Evolutionary conservation across 2,113 vertebrate species (phyloP), one percentile per base, ranked within the genome.

Genomic region (Panthera uncia): DNA sequence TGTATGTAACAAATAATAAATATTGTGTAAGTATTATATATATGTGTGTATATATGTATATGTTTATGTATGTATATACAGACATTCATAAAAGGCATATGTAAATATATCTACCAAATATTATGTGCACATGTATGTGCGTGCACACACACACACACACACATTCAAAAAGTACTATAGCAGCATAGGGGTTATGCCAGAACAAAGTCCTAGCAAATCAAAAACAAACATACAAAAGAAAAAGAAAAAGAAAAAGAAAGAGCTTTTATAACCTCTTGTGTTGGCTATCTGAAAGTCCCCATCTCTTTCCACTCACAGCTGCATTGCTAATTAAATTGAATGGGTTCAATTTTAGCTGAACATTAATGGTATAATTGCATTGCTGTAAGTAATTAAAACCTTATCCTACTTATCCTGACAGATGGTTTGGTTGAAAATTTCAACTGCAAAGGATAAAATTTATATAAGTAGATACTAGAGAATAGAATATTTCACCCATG

Each of bases 351-450:
- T 98, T 98, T 97, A 97, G 95, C 96, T 98, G 95, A 98, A 96
- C 98, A 98, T 98, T 98, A 98, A 98, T 98, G 96, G 95, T 94
- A 93, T 98, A 98, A 98, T 98, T 98, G 97, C 97, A 98, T 98
- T 97, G 97, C 97, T 98, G 96, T 97, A 98, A 98, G 97, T 98
- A 98, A 98, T 98, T 98, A 98, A 98, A 98, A 98, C 97, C 96
- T 97, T 97, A 98, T 97, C 97, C 98, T 95, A 97, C 92, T 98
- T 98, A 97, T 95, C 85, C 95, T 98, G 97, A 98, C 98, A 98
- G 98, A 98, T 98, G 98, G 97, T 97, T 98, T 98, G 91, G 88
- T 98, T 98, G 95, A 97, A 96, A 95, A 92, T 98, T 98, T 98
- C 95, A 94, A 97, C 95, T 89, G 89, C 92, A 97, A 93, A 80